Base-by-base conservation (phyloP, 1,140 invertebrate species). In the Dendrolimus punctatus region DNA sequence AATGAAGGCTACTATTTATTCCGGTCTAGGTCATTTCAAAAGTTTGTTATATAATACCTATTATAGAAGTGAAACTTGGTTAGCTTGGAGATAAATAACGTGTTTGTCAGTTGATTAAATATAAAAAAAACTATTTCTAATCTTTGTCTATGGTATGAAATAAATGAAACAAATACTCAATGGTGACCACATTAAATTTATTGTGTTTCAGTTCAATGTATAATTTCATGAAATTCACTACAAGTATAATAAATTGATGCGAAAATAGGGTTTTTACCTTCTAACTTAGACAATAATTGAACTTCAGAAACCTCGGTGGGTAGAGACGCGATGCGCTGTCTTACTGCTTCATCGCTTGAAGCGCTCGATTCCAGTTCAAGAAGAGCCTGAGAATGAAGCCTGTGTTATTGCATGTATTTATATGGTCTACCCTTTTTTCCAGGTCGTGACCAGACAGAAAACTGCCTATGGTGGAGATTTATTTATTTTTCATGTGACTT, bases 271-370 rank as follows among this genome's bases (percentile, higher is more conserved):
- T 46, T 57, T 61, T 87, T 84, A 85, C 94, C 93, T 92, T 94
- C 91, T 66, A 96, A 88, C 89, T 95, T 95, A 58, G 92, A 91
- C 44, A 98, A 89, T 70, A 95, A 90, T 62, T 92, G 91, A 6
- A 96, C 91, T 90, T 99, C 97, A 4, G 96, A 98, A 4, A 99
- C 96, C 89, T 98, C 96, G 47, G 94, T 94, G 2, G 97, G 97
- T 40, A 99, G 87, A 47, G 94, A 96, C 0, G 97, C 96, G 64
- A 99, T 99, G 72, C 95, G 93, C 83, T 98, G 95, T 73, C 97
- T 87, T 0, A 98, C 94, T 38, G 91, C 90, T 51, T 96, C 97
- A 90, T 99, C 97, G 64, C 95, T 95, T 0, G 97, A 98, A 2
- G 97, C 96, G 62, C 96, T 95, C 67, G 95, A 96, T 87, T 99